Conservation (phyloP, 2,888 invertebrate species). For the Calameuta pallipes region DNA sequence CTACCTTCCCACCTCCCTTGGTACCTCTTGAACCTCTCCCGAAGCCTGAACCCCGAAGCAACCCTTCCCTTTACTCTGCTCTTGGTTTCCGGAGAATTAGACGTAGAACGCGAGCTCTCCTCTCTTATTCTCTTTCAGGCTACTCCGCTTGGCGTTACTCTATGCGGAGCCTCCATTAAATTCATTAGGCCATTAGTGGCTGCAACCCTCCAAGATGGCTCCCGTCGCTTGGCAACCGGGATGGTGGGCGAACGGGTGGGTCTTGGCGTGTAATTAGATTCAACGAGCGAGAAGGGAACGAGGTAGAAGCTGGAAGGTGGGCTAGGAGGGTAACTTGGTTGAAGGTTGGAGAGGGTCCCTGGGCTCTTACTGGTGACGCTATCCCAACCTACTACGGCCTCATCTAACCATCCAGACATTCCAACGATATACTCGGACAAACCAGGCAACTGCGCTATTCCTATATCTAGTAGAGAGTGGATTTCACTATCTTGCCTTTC, state of each 20-base stretch:
- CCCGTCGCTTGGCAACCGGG: conserved; percentile 64
- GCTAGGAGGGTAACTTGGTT: conserved; percentile 5
- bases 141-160: conserved; percentile 15
- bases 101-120: conserved; percentile 12
- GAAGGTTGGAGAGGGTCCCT: conserved; percentile 2
- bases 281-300: conserved; percentile 59
- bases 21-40: conserved; percentile 1
- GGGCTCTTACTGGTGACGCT: conserved; percentile 1
- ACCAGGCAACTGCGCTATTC: conserved; percentile 4
- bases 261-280: conserved; percentile 65
- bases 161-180: conserved; percentile 64
- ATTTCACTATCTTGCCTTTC: conserved; percentile 18
- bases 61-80: conserved; percentile 21
- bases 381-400: neutral
- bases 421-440: neutral
- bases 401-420: neutral
- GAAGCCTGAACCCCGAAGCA: conserved; percentile 8
- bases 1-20: conserved; percentile 5
- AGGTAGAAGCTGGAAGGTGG: conserved; percentile 27
- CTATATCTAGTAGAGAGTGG: conserved; percentile 12
- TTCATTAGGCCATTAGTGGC: conserved; percentile 68
- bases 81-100: conserved; percentile 27
- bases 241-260: conserved; percentile 42
- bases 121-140: conserved; percentile 4
- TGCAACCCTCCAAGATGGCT: conserved; percentile 67